Percentiles rank a stretch among this genome's conserved stretches.
These are phyloP conservation scores for Myotis daubentonii DNA, from an alignment of 2,797 vertebrate genomes.

Conservation along the genomic window DNA sequence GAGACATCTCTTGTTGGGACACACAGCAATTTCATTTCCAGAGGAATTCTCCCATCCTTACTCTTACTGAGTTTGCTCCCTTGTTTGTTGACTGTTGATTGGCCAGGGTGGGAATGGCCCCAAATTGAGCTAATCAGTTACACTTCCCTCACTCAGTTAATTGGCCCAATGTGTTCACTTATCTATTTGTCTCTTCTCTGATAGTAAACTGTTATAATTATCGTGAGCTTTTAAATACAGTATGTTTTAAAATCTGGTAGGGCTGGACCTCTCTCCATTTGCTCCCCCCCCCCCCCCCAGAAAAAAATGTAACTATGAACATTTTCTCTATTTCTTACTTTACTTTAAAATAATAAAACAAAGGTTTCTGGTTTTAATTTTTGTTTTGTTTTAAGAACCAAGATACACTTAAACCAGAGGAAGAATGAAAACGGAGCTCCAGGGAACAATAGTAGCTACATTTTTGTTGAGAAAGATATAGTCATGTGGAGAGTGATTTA, in stretches of 20 bases:
- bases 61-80: background rate
- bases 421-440: background rate
- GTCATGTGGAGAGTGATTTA: background rate
- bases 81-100: background rate
- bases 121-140: background rate
- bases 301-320: background rate
- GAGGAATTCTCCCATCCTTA: background rate
- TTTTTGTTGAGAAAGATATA: slow-evolving; percentile 13
- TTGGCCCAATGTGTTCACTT: background rate
- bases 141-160: background rate
- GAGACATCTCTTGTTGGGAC: background rate
- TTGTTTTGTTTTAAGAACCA: background rate
- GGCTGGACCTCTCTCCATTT: background rate
- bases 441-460: background rate
- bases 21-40: background rate
- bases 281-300: background rate
- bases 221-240: background rate
- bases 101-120: background rate
- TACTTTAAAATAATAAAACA: background rate
- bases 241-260: background rate
- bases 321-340: background rate
- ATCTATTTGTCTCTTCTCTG: background rate
- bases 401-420: background rate
- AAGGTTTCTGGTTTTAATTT: background rate
- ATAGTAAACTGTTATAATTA: background rate